phyloP scores from a whole-genome alignment of 2,797 vertebrate species.

The Peromyscus aztecus region DNA sequence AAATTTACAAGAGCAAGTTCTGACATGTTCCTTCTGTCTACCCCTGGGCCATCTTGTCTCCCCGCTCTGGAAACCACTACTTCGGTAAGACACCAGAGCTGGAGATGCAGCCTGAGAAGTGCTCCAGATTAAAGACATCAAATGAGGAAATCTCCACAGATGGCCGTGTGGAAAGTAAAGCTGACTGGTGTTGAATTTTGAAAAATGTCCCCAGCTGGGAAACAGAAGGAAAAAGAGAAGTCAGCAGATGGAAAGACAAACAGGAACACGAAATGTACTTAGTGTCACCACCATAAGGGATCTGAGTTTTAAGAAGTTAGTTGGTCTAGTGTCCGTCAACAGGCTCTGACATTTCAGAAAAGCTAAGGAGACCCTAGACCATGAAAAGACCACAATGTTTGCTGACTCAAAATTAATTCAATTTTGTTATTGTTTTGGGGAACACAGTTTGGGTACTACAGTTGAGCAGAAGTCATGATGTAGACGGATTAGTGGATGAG shows the following conservation, averaged over 20 bases:
- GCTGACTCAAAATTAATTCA: not conserved
- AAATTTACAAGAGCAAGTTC: not conserved
- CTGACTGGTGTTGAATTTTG: not conserved
- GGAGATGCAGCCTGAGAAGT: not conserved
- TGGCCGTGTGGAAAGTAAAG: slow-evolving; percentile 7
- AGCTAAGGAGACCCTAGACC: not conserved
- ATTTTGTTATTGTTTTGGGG: not conserved
- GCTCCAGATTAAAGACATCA: not conserved
- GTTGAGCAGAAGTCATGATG: accelerated
- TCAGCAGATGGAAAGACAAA: not conserved
- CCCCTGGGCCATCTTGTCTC: not conserved
- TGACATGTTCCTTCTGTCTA: not conserved
- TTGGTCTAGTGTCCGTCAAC: not conserved
- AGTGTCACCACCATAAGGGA: not conserved
- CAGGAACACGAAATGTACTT: not conserved
- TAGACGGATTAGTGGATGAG: not conserved
- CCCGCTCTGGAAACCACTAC: not conserved
- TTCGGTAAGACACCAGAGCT: not conserved
- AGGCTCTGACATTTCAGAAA: not conserved
- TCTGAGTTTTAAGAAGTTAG: not conserved
- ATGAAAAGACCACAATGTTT: not conserved
- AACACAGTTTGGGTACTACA: not conserved
- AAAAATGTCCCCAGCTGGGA: slow-evolving; percentile 44
- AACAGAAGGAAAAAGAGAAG: slow-evolving; percentile 22
- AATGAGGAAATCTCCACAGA: slow-evolving; percentile 10